Evolutionary conservation across 2,888 invertebrate species (phyloP).

Genomic region (Pseudococcus viburni): DNA sequence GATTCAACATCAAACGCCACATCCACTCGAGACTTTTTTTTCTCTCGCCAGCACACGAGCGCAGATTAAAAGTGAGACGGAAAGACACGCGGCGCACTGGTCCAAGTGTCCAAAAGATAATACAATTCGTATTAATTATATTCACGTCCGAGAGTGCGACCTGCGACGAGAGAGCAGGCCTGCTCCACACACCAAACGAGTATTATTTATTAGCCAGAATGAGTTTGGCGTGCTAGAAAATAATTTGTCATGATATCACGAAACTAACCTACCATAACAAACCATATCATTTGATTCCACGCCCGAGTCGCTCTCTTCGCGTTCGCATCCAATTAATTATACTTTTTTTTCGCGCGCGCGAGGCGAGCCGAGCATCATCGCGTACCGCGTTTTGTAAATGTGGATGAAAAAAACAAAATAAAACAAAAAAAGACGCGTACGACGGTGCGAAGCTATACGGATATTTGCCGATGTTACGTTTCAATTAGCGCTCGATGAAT

Average conservation of each 20-base stretch:
- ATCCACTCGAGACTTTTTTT: not conserved
- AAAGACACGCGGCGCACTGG: not conserved
- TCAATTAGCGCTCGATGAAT: conserved; percentile 51
- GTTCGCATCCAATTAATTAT: conserved; percentile 51
- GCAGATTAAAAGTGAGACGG: not conserved
- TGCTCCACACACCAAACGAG: conserved; percentile 4
- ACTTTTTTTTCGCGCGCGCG: conserved; percentile 10
- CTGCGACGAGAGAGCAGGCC: not conserved
- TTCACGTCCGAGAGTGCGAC: conserved; percentile 29
- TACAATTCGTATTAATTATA: conserved; percentile 62
- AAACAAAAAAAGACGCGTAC: not conserved
- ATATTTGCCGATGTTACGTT: conserved; percentile 43
- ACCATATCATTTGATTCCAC: conserved; percentile 61
- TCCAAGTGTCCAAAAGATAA: conserved; percentile 53
- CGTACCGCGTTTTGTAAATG: conserved; percentile 4
- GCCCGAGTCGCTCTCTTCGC: conserved; percentile 53
- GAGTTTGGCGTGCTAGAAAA: conserved; percentile 64
- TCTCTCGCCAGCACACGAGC: not conserved
- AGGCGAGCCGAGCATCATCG: conserved; percentile 15
- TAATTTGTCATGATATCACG: conserved; percentile 65
- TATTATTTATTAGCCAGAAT: conserved; percentile 65
- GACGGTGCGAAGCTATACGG: not conserved
- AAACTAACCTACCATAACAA: conserved; percentile 65
- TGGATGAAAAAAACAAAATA: not conserved
- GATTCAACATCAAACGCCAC: not conserved